Conservation (phyloP, 53 echinoderm and acorn worm species). For the Henricia sp. region DNA sequence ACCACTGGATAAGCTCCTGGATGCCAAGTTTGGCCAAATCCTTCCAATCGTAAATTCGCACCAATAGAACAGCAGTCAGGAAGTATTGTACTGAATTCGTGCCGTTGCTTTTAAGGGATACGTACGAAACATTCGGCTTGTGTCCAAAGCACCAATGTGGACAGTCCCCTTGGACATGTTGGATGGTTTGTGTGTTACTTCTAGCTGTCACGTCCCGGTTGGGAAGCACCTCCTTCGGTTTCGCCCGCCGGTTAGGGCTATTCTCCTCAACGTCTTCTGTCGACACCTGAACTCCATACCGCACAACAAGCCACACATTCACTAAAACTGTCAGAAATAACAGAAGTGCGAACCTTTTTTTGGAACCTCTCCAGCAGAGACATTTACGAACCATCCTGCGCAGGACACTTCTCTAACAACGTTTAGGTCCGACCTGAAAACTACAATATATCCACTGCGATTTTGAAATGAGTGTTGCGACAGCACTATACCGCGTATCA, state of each 20-base stretch:
- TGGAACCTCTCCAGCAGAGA: no score
- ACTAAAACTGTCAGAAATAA: not conserved
- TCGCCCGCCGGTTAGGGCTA: not conserved
- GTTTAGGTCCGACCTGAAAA: no score
- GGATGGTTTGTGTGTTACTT: not conserved
- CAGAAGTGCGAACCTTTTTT: no score
- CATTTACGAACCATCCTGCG: no score
- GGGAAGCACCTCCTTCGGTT: not conserved
- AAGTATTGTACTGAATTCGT: not conserved
- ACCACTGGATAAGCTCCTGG: constrained; percentile 18
- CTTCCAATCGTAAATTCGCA: constrained; percentile 18
- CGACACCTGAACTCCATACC: not conserved
- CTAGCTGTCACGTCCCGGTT: not conserved
- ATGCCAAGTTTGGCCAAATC: constrained; percentile 6
- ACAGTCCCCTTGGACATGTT: not conserved
- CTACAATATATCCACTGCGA: no score
- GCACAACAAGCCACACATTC: not conserved
- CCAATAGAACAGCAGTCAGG: constrained; percentile 8
- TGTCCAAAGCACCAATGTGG: constrained; percentile 12
- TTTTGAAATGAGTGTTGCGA: no score
- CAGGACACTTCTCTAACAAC: no score
- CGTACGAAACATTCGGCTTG: not conserved
- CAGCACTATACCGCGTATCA: no score
- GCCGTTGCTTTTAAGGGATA: not conserved
- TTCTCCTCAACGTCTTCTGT: not conserved